phyloP scores from a whole-genome alignment of 2,113 vertebrate species.

The Willisornis vidua region DNA sequence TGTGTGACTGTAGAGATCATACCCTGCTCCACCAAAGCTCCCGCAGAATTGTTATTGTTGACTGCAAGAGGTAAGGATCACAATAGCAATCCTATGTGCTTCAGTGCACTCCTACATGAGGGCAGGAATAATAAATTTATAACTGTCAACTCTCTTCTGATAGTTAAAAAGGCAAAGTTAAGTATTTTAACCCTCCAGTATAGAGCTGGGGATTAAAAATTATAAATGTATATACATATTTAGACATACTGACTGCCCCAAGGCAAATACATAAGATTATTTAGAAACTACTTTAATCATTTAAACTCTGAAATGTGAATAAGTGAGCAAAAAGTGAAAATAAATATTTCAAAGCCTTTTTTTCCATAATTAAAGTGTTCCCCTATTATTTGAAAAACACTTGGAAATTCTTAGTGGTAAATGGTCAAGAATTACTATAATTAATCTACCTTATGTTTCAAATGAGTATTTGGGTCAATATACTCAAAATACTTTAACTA shows the following conservation, averaged over 20 bases:
- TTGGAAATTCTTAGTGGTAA: background rate
- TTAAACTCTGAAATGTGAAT: background rate
- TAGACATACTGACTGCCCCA: background rate
- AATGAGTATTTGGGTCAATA: background rate
- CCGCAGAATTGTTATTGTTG: background rate
- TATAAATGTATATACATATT: background rate
- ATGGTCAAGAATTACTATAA: background rate
- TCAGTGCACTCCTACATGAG: background rate
- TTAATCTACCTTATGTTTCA: background rate
- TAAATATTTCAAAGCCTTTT: background rate
- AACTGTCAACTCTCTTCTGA: background rate
- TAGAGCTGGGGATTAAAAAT: background rate
- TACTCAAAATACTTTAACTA: background rate
- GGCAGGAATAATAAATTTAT: background rate
- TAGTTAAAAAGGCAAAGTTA: background rate
- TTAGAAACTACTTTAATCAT: background rate
- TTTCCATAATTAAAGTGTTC: background rate
- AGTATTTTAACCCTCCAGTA: background rate
- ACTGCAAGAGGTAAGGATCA: background rate
- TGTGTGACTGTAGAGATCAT: background rate
- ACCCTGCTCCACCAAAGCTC: background rate
- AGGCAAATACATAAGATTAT: background rate
- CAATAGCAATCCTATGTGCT: background rate
- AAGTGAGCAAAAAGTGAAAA: background rate
- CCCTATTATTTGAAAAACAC: background rate